These are phyloP conservation scores for Hemibagrus wyckioides DNA, from an alignment of 2,113 vertebrate species.

Conservation along the genomic window DNA sequence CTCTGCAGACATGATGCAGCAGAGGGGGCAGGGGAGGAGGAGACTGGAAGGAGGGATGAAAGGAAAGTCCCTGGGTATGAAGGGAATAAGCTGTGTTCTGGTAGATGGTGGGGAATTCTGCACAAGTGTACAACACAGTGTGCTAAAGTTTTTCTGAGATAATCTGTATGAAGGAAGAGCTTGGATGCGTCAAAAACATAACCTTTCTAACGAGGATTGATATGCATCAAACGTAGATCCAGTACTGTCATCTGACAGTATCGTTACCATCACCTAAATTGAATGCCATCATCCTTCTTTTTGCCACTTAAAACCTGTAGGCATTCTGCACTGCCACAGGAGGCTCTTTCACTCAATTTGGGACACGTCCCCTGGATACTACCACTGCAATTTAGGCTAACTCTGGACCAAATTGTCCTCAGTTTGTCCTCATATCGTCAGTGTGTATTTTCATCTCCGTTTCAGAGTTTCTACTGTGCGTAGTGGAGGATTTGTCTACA, in stretches of 20 bases:
- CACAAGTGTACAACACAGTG: too few relatives aligned
- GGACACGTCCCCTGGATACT: slow-evolving; percentile 37
- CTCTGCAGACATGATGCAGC: slow-evolving; percentile 69
- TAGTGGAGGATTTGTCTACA: neutral
- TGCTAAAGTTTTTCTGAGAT: neutral
- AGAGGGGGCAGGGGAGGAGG: slow-evolving; percentile 52
- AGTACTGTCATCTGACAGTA: neutral
- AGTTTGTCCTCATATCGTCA: slow-evolving; percentile 1
- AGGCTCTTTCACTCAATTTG: slow-evolving; percentile 29
- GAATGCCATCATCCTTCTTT: neutral
- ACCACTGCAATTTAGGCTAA: slow-evolving; percentile 39
- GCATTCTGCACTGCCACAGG: neutral
- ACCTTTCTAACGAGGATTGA: neutral
- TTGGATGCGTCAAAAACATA: neutral
- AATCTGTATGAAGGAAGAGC: neutral
- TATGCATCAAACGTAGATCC: neutral
- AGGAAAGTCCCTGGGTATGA: neutral
- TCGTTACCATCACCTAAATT: neutral
- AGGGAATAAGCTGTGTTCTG: neutral
- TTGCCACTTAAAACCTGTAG: neutral
- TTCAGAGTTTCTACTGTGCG: neutral
- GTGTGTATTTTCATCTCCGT: neutral
- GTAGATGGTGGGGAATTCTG: neutral
- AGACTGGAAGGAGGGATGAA: slow-evolving; percentile 2
- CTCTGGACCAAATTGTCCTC: slow-evolving; percentile 7